phyloP scores from a whole-genome alignment of 1,140 invertebrate genomes.

The Rhyzopertha dominica region DNA sequence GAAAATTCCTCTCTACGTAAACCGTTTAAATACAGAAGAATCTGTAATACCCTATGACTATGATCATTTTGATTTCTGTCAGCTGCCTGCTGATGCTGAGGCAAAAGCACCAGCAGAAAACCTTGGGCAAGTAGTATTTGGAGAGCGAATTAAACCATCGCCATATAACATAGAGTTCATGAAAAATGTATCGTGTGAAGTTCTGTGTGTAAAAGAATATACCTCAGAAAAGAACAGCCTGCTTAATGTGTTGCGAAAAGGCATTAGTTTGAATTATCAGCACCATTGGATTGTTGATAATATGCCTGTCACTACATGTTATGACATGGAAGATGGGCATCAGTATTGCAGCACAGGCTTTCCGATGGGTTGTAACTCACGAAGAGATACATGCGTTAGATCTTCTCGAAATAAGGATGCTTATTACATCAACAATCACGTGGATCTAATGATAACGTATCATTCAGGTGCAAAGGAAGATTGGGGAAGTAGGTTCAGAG shows the following conservation, averaged over 20 bases:
- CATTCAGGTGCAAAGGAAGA: constrained; percentile 82
- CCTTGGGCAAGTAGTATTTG: constrained; percentile 97
- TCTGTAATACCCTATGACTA: constrained; percentile 98
- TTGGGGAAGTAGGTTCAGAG: constrained; percentile 71
- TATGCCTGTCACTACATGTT: constrained; percentile 97
- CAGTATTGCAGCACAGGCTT: constrained; percentile 92
- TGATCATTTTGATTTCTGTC: constrained; percentile 94
- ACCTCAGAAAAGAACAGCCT: constrained; percentile 61
- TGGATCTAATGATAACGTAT: constrained; percentile 89
- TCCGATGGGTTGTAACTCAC: constrained; percentile 91
- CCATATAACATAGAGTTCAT: constrained; percentile 78
- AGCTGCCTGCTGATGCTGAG: constrained; percentile 56
- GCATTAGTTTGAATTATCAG: constrained; percentile 95
- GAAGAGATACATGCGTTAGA: constrained; percentile 36
- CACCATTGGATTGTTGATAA: constrained; percentile 99
- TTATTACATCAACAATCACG: constrained; percentile 96
- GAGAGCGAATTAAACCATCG: constrained; percentile 91
- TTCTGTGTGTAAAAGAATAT: constrained; percentile 66
- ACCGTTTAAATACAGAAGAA: constrained; percentile 93
- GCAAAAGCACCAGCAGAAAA: constrained; percentile 90
- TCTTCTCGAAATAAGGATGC: constrained; percentile 24
- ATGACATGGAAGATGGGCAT: constrained; percentile 67
- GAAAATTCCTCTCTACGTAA: constrained; percentile 84
- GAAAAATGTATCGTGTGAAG: constrained; percentile 66
- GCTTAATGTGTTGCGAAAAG: constrained; percentile 79